Conservation (phyloP, 2,888 invertebrate species). For the Sarcophaga variegata region DNA sequence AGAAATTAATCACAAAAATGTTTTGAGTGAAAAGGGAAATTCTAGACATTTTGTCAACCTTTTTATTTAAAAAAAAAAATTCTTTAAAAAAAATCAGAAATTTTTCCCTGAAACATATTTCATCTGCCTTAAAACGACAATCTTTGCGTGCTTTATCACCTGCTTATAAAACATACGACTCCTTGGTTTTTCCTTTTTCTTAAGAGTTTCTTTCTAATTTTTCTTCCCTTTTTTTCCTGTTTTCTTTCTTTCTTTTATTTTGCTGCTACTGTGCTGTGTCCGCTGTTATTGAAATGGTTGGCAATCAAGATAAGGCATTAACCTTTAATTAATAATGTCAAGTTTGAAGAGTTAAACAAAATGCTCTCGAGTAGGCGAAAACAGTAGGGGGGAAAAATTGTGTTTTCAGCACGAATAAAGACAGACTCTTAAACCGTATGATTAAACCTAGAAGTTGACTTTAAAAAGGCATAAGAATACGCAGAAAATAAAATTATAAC, state of each 20-base stretch:
- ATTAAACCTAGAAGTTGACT: too few species aligned
- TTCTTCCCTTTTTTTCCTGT: conserved; percentile 23
- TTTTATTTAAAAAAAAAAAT: conserved; percentile 13
- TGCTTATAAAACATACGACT: conserved; percentile 39
- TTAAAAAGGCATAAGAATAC: too few species aligned
- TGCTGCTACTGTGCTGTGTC: neutral
- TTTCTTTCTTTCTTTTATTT: conserved; percentile 28
- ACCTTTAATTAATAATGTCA: conserved; percentile 70
- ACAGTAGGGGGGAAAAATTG: neutral
- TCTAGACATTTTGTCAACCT: conserved; percentile 38
- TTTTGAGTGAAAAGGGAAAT: conserved; percentile 55
- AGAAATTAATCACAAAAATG: conserved; percentile 53
- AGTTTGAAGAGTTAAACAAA: conserved; percentile 59
- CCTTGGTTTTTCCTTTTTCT: neutral
- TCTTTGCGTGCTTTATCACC: conserved; percentile 67
- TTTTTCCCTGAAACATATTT: neutral
- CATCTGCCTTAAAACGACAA: conserved; percentile 20
- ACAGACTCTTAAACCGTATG: too few species aligned
- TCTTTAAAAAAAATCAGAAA: neutral
- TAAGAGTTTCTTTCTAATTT: conserved; percentile 9
- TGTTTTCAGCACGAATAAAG: neutral
- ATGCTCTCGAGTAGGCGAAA: neutral
- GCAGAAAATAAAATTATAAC: too few species aligned
- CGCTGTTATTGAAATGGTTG: conserved; percentile 42
- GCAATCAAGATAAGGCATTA: conserved; percentile 64